A percentile compares a stretch with the other conserved stretches of the same genome.
phyloP scores from a whole-genome alignment of 2,113 vertebrate species.

The Callipepla californica region DNA sequence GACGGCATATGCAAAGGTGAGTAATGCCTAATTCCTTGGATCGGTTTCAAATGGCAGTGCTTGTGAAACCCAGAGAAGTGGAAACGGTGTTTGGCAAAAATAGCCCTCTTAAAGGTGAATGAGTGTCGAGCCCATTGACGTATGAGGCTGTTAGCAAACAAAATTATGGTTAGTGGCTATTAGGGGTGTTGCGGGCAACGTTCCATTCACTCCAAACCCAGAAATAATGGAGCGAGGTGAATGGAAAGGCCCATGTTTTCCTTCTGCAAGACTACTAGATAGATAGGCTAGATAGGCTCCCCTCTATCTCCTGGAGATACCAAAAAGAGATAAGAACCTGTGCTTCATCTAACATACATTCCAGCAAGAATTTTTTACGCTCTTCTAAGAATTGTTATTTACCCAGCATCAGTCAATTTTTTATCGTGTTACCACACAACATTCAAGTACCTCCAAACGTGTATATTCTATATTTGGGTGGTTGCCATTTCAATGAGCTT shows the following conservation, averaged over 20 bases:
- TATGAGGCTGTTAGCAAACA: constrained; percentile 19
- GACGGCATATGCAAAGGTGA: constrained; percentile 48
- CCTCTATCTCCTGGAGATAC: neutral
- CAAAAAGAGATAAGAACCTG: neutral
- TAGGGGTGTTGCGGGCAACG: neutral
- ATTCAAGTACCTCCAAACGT: neutral
- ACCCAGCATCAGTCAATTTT: constrained; percentile 5
- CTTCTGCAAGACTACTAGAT: neutral
- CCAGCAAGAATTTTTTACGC: neutral
- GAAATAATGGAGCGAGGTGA: constrained; percentile 38
- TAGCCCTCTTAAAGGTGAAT: constrained; percentile 41
- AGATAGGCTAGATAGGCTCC: neutral
- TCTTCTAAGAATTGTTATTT: neutral
- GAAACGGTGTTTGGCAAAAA: constrained; percentile 57
- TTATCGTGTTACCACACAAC: neutral
- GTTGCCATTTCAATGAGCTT: constrained; percentile 58
- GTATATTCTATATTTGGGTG: constrained; percentile 48
- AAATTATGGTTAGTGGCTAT: constrained; percentile 8
- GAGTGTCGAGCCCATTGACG: neutral
- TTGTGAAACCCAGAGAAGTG: constrained; percentile 57
- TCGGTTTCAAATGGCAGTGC: constrained; percentile 57
- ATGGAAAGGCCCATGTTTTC: constrained; percentile 37
- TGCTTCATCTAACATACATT: neutral
- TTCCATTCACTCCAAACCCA: neutral
- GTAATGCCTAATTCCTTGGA: constrained; percentile 57